A percentile compares a stretch with the other conserved stretches of the same genome.
phyloP scores from a whole-genome alignment of 2,888 invertebrate species.

The Timema podura region DNA sequence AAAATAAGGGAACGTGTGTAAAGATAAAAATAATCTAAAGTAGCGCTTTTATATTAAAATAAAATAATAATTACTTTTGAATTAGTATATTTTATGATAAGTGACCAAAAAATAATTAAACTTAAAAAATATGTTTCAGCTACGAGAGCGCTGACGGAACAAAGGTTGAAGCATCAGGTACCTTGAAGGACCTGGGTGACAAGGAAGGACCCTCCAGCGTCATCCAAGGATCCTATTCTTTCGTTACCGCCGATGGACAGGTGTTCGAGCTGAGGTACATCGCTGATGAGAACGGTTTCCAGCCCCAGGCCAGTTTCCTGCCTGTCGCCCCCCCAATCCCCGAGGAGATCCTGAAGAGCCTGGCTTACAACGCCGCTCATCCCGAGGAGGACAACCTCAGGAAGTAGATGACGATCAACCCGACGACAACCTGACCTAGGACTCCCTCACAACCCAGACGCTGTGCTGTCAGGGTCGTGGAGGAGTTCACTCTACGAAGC shows the following conservation, averaged over 20 bases:
- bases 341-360: neutral
- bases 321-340: conserved; percentile 6
- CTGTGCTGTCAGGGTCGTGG: too few relatives aligned
- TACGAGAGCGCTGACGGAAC: conserved; percentile 12
- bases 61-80: too few relatives aligned
- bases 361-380: conserved; percentile 11
- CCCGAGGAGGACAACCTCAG: conserved; percentile 16
- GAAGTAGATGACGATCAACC: neutral
- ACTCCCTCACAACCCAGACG: neutral
- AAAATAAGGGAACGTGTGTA: too few relatives aligned
- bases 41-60: too few relatives aligned
- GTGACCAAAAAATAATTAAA: too few relatives aligned
- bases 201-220: neutral
- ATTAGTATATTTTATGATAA: too few relatives aligned
- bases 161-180: neutral
- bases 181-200: neutral
- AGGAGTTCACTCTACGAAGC: too few relatives aligned
- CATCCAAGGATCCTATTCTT: conserved; percentile 13
- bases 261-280: neutral
- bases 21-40: too few relatives aligned
- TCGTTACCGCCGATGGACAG: neutral
- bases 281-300: conserved; percentile 13
- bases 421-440: neutral
- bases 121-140: neutral
- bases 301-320: conserved; percentile 9